phyloP scores from a whole-genome alignment of 1,140 invertebrate genomes.

The Nasonia longicornis region DNA sequence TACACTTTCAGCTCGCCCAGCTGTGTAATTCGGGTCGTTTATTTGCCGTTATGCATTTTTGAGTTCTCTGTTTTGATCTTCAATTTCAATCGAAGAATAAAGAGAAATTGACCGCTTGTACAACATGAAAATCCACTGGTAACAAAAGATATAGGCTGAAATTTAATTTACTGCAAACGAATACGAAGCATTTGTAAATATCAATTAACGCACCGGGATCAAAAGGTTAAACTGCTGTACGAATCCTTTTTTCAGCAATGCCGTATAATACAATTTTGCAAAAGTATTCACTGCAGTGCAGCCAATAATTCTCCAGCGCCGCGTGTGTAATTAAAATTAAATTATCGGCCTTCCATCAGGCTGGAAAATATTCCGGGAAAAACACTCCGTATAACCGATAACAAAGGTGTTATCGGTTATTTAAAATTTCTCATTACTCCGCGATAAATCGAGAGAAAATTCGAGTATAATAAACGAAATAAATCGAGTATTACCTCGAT shows the following conservation, averaged over 20 bases:
- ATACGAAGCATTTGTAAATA: neutral
- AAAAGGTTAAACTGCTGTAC: neutral
- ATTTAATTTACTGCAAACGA: neutral
- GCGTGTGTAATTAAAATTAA: neutral
- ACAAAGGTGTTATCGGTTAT: neutral
- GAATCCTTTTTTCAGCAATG: neutral
- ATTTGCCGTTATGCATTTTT: too few relatives aligned
- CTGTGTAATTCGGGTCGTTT: neutral
- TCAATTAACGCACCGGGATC: neutral
- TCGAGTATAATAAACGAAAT: neutral
- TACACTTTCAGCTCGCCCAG: neutral
- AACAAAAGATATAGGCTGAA: neutral
- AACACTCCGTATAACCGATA: neutral
- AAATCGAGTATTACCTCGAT: neutral
- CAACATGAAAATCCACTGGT: neutral
- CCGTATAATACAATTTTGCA: neutral
- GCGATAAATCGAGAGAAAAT: neutral
- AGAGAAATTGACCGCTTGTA: too few relatives aligned
- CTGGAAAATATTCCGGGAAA: neutral
- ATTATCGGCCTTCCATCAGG: neutral
- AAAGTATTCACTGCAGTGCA: neutral
- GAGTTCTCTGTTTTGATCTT: too few relatives aligned
- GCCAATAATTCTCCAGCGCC: neutral
- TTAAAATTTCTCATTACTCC: neutral
- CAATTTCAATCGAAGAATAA: too few relatives aligned